Evolutionary conservation across 1,140 invertebrate genomes (phyloP).

Genomic region (Drosophila sp.): DNA sequence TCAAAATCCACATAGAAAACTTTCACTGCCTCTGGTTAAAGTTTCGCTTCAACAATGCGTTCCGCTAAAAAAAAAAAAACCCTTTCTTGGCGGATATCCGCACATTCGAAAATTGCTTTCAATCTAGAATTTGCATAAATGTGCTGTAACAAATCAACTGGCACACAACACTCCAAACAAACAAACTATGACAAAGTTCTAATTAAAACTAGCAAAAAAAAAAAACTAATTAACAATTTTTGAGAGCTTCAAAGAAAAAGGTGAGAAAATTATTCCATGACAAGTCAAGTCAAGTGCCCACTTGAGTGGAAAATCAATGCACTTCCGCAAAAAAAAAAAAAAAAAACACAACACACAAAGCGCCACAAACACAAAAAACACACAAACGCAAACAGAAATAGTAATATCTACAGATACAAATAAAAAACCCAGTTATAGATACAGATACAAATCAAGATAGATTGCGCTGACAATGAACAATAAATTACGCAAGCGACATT

Average conservation of each 20-base stretch:
- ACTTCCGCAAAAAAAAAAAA: conserved; percentile 60
- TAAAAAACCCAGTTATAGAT: conserved; percentile 24
- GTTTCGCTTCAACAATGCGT: conserved; percentile 47
- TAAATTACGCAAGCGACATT: conserved; percentile 12
- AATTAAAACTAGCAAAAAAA: conserved; percentile 62
- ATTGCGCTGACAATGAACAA: conserved; percentile 25
- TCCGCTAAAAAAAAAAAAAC: not conserved
- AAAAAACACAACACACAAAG: conserved; percentile 37
- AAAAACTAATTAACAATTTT: conserved; percentile 74
- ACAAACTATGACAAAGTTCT: conserved; percentile 60
- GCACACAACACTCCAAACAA: conserved; percentile 18
- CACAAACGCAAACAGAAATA: conserved; percentile 27
- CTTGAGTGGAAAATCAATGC: conserved; percentile 80
- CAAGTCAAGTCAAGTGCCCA: conserved; percentile 62
- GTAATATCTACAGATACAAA: conserved; percentile 34
- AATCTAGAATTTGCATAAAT: conserved; percentile 68
- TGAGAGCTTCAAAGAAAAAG: conserved; percentile 49
- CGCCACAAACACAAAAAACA: conserved; percentile 12
- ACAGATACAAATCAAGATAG: conserved; percentile 37
- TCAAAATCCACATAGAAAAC: conserved; percentile 66
- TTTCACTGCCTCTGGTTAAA: conserved; percentile 58
- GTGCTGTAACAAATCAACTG: conserved; percentile 52
- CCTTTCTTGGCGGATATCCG: conserved; percentile 58
- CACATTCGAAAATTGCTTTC: conserved; percentile 42
- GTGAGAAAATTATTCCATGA: conserved; percentile 72